Conservation (phyloP, 2,888 invertebrate genomes). For the Diogma glabrata region DNA sequence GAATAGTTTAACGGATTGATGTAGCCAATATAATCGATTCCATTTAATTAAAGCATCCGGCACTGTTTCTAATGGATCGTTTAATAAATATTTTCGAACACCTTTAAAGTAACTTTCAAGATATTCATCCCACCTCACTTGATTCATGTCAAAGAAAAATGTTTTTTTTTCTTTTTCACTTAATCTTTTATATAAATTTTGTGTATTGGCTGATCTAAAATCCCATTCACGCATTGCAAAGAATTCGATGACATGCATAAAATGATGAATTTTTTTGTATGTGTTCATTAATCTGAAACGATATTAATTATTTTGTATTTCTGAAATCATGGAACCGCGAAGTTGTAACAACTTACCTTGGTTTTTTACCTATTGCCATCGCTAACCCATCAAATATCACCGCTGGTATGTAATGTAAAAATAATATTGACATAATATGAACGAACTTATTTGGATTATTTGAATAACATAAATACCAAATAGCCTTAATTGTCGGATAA, state of each 20-base stretch:
- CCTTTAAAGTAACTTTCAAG: conserved; percentile 56
- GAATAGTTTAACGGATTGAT: conserved; percentile 35
- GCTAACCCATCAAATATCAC: conserved; percentile 45
- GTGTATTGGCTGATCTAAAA: conserved; percentile 51
- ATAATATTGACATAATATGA: conserved; percentile 45
- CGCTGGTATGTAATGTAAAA: conserved; percentile 56
- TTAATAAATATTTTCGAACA: conserved; percentile 62
- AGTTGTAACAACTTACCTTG: conserved; percentile 45
- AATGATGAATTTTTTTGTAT: conserved; percentile 62
- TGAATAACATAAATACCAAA: conserved; percentile 55
- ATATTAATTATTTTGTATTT: background rate
- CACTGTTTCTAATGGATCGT: conserved; percentile 65
- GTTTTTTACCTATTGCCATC: conserved; percentile 44
- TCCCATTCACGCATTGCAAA: conserved; percentile 71
- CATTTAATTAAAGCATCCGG: conserved; percentile 52
- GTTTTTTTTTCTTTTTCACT: conserved; percentile 45
- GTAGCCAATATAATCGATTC: conserved; percentile 40
- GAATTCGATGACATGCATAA: conserved; percentile 61
- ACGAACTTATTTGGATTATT: conserved; percentile 43
- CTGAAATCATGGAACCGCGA: background rate
- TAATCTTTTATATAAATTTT: conserved; percentile 45
- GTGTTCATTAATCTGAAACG: conserved; percentile 55
- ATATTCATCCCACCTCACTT: conserved; percentile 63
- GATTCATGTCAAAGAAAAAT: conserved; percentile 60
- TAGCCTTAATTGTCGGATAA: conserved; percentile 50